phyloP scores from a whole-genome alignment of 2,113 vertebrate species.

The Microcebus lehilahytsara region DNA sequence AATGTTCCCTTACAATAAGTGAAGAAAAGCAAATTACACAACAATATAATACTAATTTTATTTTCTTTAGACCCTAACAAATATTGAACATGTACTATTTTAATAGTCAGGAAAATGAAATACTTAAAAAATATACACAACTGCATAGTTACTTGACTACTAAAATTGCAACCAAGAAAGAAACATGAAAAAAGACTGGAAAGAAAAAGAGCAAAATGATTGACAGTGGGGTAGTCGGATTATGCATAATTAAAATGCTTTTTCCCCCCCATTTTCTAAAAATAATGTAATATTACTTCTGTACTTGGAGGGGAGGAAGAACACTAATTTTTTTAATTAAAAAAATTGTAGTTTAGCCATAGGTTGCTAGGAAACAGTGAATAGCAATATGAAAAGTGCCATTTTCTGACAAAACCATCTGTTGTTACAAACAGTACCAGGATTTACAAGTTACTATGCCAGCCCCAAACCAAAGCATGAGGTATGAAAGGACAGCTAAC shows the following conservation, averaged over 20 bases:
- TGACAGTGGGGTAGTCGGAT: background rate
- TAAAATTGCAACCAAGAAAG: background rate
- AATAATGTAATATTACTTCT: background rate
- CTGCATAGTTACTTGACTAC: background rate
- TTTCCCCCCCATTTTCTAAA: background rate
- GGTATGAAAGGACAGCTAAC: background rate
- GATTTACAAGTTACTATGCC: background rate
- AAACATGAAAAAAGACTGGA: background rate
- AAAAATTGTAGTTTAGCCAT: background rate
- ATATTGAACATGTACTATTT: background rate
- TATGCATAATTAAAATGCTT: background rate
- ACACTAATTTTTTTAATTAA: background rate
- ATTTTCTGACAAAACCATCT: constrained; percentile 41
- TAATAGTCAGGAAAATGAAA: constrained; percentile 5
- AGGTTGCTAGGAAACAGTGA: background rate
- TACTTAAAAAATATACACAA: background rate
- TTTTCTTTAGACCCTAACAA: background rate
- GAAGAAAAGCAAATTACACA: background rate
- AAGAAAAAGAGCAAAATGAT: background rate
- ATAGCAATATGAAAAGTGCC: background rate
- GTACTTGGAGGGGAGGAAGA: background rate
- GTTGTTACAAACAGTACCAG: constrained; percentile 4
- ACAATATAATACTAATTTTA: background rate
- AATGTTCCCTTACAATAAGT: background rate
- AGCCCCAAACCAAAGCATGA: constrained; percentile 2